Evolutionary conservation across 2,113 vertebrate species (phyloP).

Genomic region (Pygoscelis adeliae): DNA sequence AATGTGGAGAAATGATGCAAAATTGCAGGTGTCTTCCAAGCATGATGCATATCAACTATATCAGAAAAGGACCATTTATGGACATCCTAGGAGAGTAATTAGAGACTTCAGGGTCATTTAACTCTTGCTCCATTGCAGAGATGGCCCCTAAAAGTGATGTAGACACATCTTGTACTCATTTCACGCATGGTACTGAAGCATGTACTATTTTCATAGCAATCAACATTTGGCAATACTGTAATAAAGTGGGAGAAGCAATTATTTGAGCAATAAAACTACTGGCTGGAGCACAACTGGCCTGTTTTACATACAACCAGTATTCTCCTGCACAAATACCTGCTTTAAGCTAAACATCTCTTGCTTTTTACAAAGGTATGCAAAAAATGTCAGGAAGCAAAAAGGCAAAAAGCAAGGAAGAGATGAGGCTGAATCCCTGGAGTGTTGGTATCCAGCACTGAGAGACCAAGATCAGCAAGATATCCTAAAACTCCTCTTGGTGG

Average conservation of each 20-base stretch:
- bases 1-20: background rate
- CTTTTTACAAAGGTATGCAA: background rate
- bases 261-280: background rate
- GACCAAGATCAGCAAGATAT: background rate
- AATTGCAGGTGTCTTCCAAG: background rate
- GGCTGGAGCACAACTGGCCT: background rate
- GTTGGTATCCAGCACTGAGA: background rate
- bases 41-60: background rate
- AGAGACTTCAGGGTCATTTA: background rate
- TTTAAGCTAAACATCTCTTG: background rate
- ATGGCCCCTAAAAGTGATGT: background rate
- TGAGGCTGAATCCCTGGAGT: background rate
- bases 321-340: background rate
- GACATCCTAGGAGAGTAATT: background rate
- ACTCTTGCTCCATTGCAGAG: background rate
- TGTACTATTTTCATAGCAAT: background rate
- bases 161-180: background rate
- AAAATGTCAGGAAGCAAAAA: background rate
- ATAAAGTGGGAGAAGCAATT: background rate
- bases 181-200: background rate
- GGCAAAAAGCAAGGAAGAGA: background rate
- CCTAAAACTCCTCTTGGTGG: background rate
- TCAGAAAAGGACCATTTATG: background rate
- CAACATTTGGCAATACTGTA: background rate
- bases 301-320: background rate